Percentiles rank a stretch among this genome's conserved stretches.
Conservation (phyloP, 2,797 vertebrate species). For the Syngnathus acus region DNA sequence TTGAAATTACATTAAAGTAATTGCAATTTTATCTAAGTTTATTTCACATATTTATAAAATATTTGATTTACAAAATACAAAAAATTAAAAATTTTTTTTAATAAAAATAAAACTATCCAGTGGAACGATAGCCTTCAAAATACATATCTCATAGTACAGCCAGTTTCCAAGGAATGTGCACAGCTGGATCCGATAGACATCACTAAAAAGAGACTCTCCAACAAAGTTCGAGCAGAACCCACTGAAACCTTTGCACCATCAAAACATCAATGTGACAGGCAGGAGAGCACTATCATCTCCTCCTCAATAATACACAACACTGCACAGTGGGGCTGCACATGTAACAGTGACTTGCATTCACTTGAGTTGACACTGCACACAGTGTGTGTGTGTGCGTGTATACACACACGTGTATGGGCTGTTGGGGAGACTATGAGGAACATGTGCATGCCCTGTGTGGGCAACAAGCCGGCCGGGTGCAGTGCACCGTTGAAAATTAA, state of each 20-base stretch:
- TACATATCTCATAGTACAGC: too few relatives aligned
- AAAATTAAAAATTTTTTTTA: too few relatives aligned
- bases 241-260: slow-evolving; percentile 13
- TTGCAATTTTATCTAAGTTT: neutral
- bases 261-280: slow-evolving; percentile 25
- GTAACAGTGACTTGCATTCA: neutral
- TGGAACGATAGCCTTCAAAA: too few relatives aligned
- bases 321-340: neutral
- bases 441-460: slow-evolving; percentile 6
- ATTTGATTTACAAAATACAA: too few relatives aligned
- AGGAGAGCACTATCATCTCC: slow-evolving; percentile 20
- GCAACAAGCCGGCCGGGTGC: slow-evolving; percentile 27
- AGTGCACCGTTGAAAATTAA: slow-evolving; percentile 69
- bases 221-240: slow-evolving; percentile 17
- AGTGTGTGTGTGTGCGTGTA: slow-evolving; percentile 1
- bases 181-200: neutral
- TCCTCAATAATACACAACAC: slow-evolving; percentile 36
- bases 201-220: slow-evolving; percentile 9
- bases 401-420: slow-evolving; percentile 4
- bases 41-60: too few relatives aligned
- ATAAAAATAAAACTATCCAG: too few relatives aligned
- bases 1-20: neutral
- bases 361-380: slow-evolving; percentile 13
- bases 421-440: slow-evolving; percentile 3
- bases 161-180: neutral